Evolutionary conservation across 2,113 vertebrate species (phyloP).

Genomic region (Pycnonotus jocosus): DNA sequence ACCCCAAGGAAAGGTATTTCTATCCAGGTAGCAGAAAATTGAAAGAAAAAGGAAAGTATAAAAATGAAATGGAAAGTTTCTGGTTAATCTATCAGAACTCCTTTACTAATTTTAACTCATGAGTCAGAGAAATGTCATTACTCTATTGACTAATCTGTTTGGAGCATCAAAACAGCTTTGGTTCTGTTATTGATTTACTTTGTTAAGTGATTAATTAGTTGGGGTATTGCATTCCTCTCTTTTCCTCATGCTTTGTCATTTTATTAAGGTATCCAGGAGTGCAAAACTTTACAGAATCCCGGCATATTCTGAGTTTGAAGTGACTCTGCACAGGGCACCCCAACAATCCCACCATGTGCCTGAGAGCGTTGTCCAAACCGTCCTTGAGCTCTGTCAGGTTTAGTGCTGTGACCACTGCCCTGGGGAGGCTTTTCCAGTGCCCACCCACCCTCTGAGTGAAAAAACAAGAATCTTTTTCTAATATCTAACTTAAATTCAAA

Average conservation of each 20-base stretch:
- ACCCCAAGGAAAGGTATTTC: neutral
- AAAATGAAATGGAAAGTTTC: neutral
- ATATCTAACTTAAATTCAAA: neutral
- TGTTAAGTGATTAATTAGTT: neutral
- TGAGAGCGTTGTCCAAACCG: neutral
- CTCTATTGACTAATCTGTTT: neutral
- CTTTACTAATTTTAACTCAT: neutral
- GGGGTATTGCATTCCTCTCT: neutral
- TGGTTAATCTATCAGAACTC: neutral
- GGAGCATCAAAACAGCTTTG: neutral
- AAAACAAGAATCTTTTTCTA: neutral
- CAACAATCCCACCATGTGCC: neutral
- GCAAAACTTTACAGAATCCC: neutral
- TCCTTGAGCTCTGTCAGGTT: neutral
- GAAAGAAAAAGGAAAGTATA: neutral
- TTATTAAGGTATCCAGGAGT: neutral
- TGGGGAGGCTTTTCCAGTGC: neutral
- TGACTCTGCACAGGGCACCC: neutral
- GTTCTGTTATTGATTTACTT: neutral
- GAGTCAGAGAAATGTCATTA: neutral
- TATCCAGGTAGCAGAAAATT: neutral
- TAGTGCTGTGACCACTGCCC: neutral
- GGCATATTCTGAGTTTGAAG: neutral
- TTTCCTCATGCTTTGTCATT: neutral
- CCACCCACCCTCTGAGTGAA: neutral